A percentile compares a stretch with the other conserved stretches of the same genome.
These are phyloP conservation scores for Chaetodon trifasciatus DNA, from an alignment of 2,797 vertebrate species.

Conservation along the genomic window DNA sequence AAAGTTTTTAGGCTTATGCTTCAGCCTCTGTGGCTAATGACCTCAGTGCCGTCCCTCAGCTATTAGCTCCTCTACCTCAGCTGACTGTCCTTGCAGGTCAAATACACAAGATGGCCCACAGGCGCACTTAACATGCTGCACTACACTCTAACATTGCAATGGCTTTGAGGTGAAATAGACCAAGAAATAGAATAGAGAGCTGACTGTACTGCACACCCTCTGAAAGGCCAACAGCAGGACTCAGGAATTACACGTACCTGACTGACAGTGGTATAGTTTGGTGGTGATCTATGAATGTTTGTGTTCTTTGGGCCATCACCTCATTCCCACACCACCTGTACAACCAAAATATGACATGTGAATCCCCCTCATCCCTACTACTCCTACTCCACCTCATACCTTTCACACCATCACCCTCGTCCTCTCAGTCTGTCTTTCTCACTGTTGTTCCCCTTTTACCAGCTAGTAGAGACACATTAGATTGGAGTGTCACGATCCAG, in stretches of 20 bases:
- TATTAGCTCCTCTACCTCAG: constrained; percentile 74
- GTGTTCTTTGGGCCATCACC: constrained; percentile 4
- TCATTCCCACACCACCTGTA: not conserved
- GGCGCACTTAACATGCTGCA: constrained; percentile 63
- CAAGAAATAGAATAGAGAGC: constrained; percentile 24
- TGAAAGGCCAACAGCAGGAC: constrained; percentile 10
- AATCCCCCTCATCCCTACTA: constrained; percentile 5
- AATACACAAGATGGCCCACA: constrained; percentile 59
- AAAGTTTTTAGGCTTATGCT: constrained; percentile 69
- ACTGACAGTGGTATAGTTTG: constrained; percentile 3
- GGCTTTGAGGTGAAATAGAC: constrained; percentile 36
- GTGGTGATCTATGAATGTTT: not conserved
- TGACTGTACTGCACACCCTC: not conserved
- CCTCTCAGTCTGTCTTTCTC: constrained; percentile 13
- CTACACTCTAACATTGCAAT: constrained; percentile 25
- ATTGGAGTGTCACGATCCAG: constrained; percentile 76
- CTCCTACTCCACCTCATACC: constrained; percentile 9
- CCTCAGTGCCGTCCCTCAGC: constrained; percentile 74
- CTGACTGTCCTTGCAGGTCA: constrained; percentile 78
- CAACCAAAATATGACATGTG: not conserved
- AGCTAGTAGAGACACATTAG: constrained; percentile 67
- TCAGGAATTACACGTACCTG: not conserved
- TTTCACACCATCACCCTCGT: constrained; percentile 22
- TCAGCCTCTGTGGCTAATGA: constrained; percentile 76
- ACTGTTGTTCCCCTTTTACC: constrained; percentile 28